These are phyloP conservation scores for Platycercus adscitus DNA, from an alignment of 2,113 vertebrate genomes.

Conservation along the genomic window DNA sequence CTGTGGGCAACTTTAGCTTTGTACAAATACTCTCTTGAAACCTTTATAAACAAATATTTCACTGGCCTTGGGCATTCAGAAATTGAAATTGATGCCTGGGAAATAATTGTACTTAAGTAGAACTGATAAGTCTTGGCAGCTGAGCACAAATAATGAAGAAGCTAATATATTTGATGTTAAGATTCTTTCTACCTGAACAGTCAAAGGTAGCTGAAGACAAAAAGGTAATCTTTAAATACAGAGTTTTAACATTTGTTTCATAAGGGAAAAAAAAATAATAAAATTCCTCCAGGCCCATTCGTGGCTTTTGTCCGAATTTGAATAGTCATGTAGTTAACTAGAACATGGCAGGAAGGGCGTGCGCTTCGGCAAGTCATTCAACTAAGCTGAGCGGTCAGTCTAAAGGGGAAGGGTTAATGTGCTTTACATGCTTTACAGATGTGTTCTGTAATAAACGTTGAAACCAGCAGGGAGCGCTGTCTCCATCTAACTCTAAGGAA, in stretches of 20 bases:
- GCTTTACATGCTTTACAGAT: rapidly evolving
- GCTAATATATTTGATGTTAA: background rate
- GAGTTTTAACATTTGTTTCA: background rate
- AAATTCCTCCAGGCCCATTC: background rate
- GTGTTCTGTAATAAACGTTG: background rate
- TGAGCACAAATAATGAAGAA: background rate
- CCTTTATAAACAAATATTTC: background rate
- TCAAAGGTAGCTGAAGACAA: background rate
- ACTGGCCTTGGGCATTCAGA: background rate
- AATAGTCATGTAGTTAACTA: background rate
- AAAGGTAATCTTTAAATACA: background rate
- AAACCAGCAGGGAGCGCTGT: constrained; percentile 60
- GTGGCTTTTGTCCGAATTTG: background rate
- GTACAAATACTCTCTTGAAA: background rate
- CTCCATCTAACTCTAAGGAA: background rate
- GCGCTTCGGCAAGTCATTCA: background rate
- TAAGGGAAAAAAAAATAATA: too few species aligned
- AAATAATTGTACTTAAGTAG: background rate
- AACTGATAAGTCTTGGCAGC: background rate
- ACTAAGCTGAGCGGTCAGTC: background rate
- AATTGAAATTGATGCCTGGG: background rate
- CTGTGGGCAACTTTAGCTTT: background rate
- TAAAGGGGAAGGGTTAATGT: too few species aligned
- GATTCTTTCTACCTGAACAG: background rate
- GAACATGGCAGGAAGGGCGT: background rate